Percentiles rank a stretch among this genome's conserved stretches.
Evolutionary conservation across 2,888 invertebrate genomes (phyloP).

Genomic region (Archips crataeganus): DNA sequence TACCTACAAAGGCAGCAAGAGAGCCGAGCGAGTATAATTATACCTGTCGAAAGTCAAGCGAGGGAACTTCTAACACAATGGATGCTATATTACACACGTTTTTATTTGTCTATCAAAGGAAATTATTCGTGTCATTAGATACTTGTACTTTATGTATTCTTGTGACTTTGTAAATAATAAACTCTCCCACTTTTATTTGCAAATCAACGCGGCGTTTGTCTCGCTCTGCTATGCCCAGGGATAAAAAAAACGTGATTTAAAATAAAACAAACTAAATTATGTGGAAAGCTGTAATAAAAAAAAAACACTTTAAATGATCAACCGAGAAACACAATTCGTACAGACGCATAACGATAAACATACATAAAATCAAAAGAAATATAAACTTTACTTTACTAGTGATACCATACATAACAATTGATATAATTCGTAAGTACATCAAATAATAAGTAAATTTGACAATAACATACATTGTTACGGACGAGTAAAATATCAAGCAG

Average conservation of each 20-base stretch:
- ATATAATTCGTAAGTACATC: conserved; percentile 26
- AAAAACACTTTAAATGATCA: conserved; percentile 7
- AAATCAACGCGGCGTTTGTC: neutral
- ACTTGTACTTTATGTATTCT: neutral
- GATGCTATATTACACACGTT: conserved; percentile 52
- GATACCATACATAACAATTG: conserved; percentile 6
- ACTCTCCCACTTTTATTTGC: neutral
- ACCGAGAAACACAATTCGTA: conserved; percentile 20
- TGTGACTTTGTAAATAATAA: neutral
- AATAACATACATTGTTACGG: conserved; percentile 1
- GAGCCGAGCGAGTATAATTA: conserved; percentile 58
- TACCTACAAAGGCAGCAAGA: conserved; percentile 47
- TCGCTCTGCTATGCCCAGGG: neutral
- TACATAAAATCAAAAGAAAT: conserved; percentile 24
- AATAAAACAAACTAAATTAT: conserved; percentile 63
- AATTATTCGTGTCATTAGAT: conserved; percentile 13
- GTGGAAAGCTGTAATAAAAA: conserved; percentile 61
- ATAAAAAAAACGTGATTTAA: conserved; percentile 36
- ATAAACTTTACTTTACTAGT: neutral
- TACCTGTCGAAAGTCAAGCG: conserved; percentile 68
- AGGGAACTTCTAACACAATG: conserved; percentile 66
- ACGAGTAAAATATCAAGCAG: conserved; percentile 29
- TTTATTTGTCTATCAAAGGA: conserved; percentile 23
- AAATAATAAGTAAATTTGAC: conserved; percentile 9
- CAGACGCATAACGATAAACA: conserved; percentile 27